Percentiles rank a stretch among this genome's conserved stretches.
Conservation (phyloP, 1,140 invertebrate genomes). For the Drosophila insularis region DNA sequence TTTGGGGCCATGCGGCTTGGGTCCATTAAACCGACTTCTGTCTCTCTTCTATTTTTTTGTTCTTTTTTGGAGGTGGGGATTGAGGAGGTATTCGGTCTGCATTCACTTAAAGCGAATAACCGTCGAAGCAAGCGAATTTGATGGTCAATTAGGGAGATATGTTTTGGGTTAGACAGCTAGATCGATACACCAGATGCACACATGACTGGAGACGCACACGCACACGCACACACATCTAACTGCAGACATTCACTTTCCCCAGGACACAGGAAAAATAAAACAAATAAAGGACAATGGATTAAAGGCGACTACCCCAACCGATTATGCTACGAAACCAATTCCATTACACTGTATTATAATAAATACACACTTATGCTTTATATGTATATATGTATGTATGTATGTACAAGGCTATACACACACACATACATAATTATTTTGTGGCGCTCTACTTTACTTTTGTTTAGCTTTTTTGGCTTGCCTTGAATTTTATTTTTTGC, state of each 20-base stretch:
- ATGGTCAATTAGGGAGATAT: constrained; percentile 21
- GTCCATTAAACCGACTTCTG: constrained; percentile 14
- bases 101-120: constrained; percentile 15
- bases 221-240: not conserved
- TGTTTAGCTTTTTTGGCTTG: not conserved
- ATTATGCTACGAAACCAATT: not conserved
- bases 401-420: not conserved
- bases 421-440: not conserved
- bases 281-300: constrained; percentile 12
- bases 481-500: not conserved
- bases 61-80: not conserved
- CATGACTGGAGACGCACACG: constrained; percentile 13
- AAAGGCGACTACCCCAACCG: not conserved
- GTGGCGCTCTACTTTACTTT: not conserved
- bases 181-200: constrained; percentile 19
- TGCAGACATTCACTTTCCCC: constrained; percentile 8
- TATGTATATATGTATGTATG: not conserved
- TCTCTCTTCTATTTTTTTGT: not conserved
- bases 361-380: not conserved
- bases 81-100: not conserved
- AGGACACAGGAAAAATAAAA: not conserved
- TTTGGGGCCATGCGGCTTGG: constrained; percentile 14
- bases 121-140: constrained; percentile 21
- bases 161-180: constrained; percentile 20
- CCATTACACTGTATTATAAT: constrained; percentile 6